These are phyloP conservation scores for Falco columbarius DNA, from an alignment of 2,797 vertebrate species.

Conservation along the genomic window DNA sequence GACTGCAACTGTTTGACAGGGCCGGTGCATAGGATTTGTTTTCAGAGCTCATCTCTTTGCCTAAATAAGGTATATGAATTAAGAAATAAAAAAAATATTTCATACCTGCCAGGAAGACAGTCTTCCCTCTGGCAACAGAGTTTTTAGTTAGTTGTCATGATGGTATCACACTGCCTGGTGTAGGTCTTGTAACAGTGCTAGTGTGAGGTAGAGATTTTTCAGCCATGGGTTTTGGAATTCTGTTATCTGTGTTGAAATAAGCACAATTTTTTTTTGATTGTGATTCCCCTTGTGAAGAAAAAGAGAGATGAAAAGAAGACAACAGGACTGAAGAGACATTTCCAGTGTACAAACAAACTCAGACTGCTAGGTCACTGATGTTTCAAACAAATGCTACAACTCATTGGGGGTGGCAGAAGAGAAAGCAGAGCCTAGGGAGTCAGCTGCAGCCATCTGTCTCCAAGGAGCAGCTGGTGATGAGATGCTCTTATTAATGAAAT, in stretches of 20 bases:
- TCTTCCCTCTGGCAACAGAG: not conserved
- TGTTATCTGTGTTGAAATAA: not conserved
- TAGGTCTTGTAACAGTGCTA: not conserved
- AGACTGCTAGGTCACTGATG: not conserved
- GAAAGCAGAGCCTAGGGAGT: not conserved
- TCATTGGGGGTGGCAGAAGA: not conserved
- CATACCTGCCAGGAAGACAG: not conserved
- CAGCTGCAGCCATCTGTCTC: slow-evolving; percentile 25
- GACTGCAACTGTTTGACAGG: not conserved
- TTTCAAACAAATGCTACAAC: not conserved
- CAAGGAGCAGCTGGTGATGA: slow-evolving; percentile 22
- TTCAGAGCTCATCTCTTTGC: not conserved
- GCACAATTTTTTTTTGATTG: not conserved
- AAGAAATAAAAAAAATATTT: not conserved
- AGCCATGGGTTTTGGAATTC: not conserved
- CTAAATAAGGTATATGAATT: not conserved
- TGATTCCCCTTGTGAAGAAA: not conserved
- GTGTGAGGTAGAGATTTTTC: not conserved
- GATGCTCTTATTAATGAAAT: slow-evolving; percentile 35
- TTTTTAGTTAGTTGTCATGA: not conserved
- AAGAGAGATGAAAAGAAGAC: not conserved
- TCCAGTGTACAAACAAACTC: not conserved
- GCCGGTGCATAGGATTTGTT: not conserved
- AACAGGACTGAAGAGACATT: not conserved
- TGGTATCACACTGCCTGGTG: not conserved